Percentiles rank a stretch among this genome's conserved stretches.
Evolutionary conservation across 2,797 vertebrate genomes (phyloP).

Genomic region (Melanogrammus aeglefinus): DNA sequence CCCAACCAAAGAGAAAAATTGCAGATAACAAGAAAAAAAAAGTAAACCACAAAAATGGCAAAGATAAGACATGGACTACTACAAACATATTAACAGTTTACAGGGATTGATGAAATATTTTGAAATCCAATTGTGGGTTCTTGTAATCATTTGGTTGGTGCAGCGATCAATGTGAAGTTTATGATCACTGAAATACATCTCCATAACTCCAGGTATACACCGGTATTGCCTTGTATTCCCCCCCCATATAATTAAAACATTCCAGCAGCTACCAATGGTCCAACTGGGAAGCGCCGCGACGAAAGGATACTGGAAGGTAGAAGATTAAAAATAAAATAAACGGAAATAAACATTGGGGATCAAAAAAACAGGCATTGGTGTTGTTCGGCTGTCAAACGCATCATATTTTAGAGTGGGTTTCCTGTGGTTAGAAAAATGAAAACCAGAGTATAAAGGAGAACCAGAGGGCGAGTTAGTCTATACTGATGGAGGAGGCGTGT

Average conservation of each 20-base stretch:
- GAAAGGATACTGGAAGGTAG: constrained; percentile 18
- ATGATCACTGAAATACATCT: neutral
- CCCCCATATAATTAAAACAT: constrained; percentile 46
- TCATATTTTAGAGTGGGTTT: constrained; percentile 16
- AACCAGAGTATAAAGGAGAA: constrained; percentile 33
- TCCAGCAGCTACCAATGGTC: constrained; percentile 31
- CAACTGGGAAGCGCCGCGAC: constrained; percentile 22
- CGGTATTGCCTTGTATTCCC: neutral
- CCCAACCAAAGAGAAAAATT: constrained; percentile 34
- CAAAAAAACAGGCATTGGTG: constrained; percentile 18
- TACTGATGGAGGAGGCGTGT: neutral
- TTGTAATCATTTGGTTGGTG: neutral
- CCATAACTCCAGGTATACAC: neutral
- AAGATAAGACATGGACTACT: constrained; percentile 14
- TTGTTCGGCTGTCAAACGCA: constrained; percentile 55
- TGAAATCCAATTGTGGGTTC: neutral
- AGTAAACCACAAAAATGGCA: constrained; percentile 26
- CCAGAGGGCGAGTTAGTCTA: neutral
- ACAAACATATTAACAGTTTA: neutral
- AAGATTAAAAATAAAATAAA: constrained; percentile 19
- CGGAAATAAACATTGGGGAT: constrained; percentile 9
- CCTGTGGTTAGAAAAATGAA: constrained; percentile 33
- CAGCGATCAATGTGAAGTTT: neutral
- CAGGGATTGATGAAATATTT: neutral
- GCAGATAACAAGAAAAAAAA: constrained; percentile 19